Conservation (phyloP, 2,888 invertebrate species). For the Arrhopalites spinosus region DNA sequence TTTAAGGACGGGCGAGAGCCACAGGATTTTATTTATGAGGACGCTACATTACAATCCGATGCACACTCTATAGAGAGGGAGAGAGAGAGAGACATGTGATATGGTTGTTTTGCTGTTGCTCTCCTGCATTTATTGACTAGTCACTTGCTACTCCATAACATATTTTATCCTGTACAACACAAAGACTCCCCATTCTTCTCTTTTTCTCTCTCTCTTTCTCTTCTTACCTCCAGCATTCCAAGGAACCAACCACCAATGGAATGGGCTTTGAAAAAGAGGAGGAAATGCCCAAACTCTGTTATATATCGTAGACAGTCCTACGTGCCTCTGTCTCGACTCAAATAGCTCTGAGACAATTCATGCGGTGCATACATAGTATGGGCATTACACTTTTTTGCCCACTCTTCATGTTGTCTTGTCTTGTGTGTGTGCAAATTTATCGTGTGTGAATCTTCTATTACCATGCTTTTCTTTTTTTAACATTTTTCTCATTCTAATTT, state of each 20-base stretch:
- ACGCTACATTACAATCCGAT: slow-evolving; percentile 22
- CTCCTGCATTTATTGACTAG: slow-evolving; percentile 27
- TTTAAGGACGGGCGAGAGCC: slow-evolving; percentile 2
- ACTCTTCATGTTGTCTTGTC: neutral
- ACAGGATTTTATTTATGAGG: slow-evolving; percentile 33
- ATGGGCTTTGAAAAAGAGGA: too few species aligned
- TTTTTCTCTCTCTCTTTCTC: neutral
- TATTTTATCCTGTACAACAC: slow-evolving; percentile 21
- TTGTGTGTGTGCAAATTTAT: slow-evolving; percentile 5
- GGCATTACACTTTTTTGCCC: neutral
- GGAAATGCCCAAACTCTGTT: neutral
- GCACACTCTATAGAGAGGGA: neutral
- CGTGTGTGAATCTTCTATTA: slow-evolving; percentile 8
- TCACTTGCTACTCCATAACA: slow-evolving; percentile 34
- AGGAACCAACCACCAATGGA: neutral
- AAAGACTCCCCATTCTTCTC: neutral
- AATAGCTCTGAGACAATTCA: neutral
- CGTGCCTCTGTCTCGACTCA: neutral
- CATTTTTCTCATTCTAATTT: too few species aligned
- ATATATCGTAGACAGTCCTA: neutral
- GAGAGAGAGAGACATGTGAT: slow-evolving; percentile 7
- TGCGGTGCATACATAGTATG: neutral
- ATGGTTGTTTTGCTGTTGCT: neutral
- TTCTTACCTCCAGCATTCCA: neutral
- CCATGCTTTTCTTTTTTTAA: too few species aligned